Conservation (phyloP, 92 coral and sea anemone species). For the Micromussa lordhowensis region DNA sequence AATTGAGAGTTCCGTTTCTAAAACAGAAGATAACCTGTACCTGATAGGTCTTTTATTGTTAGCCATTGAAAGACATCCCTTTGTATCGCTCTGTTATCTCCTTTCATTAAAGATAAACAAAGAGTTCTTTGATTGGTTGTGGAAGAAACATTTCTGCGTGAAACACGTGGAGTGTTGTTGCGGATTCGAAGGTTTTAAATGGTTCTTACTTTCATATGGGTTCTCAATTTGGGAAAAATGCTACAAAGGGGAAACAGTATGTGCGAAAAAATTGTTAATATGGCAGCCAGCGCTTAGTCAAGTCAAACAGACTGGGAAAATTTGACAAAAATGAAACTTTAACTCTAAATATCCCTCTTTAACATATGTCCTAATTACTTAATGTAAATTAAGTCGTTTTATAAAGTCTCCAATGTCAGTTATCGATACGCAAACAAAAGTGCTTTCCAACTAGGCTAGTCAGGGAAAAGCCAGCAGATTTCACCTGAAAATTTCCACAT, state of each 20-base stretch:
- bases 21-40: conserved; percentile 23
- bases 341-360: background rate
- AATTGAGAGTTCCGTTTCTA: conserved; percentile 40
- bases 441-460: background rate
- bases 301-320: background rate
- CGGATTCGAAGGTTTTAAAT: background rate
- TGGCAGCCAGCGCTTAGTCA: background rate
- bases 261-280: too few relatives aligned
- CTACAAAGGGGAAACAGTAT: background rate
- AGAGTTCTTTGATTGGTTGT: conserved; percentile 18
- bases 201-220: background rate
- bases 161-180: conserved; percentile 1
- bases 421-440: background rate
- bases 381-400: conserved; percentile 11
- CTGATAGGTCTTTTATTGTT: conserved; percentile 27
- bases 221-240: background rate
- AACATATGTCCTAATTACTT: conserved; percentile 17
- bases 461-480: background rate
- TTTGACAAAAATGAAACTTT: background rate
- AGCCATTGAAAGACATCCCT: background rate
- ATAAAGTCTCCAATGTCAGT: background rate
- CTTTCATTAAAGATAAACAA: conserved; percentile 27
- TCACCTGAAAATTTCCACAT: background rate
- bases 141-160: conserved; percentile 6
- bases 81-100: background rate